phyloP scores from a whole-genome alignment of 2,797 vertebrate genomes.

The Scomberomorus guttatus region DNA sequence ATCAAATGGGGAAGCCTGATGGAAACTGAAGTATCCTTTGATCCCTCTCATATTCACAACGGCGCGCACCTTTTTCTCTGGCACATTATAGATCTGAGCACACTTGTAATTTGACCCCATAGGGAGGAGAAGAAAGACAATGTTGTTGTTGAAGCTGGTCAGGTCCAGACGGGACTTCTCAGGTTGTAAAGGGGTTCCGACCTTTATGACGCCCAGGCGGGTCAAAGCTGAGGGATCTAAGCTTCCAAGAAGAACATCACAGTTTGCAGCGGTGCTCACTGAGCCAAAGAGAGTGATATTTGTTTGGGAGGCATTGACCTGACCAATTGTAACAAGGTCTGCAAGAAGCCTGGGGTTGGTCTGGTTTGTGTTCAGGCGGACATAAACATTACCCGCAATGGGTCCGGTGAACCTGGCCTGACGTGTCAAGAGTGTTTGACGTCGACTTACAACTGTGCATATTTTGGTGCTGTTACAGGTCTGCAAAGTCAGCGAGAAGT shows the following conservation, averaged over 20 bases:
- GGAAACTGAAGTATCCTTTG: slow-evolving; percentile 82
- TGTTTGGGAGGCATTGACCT: slow-evolving; percentile 42
- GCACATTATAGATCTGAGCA: slow-evolving; percentile 72
- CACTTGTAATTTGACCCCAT: slow-evolving; percentile 71
- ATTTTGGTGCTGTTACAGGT: slow-evolving; percentile 73
- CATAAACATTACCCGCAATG: slow-evolving; percentile 83
- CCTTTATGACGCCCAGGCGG: slow-evolving; percentile 69
- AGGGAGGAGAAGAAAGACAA: slow-evolving; percentile 72
- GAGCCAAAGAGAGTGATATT: slow-evolving; percentile 68
- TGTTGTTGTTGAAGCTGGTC: slow-evolving; percentile 5
- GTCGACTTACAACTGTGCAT: slow-evolving; percentile 76
- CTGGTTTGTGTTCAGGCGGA: slow-evolving; percentile 69
- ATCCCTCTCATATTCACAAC: slow-evolving; percentile 83
- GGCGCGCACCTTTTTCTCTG: slow-evolving; percentile 78
- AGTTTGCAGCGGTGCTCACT: slow-evolving; percentile 63
- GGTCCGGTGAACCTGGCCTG: slow-evolving; percentile 82
- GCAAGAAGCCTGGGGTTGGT: slow-evolving; percentile 67
- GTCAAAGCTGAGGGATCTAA: slow-evolving; percentile 54
- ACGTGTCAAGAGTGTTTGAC: slow-evolving; percentile 50
- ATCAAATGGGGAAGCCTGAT: slow-evolving; percentile 86
- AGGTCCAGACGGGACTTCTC: slow-evolving; percentile 79
- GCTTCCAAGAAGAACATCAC: slow-evolving; percentile 63
- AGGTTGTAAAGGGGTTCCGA: slow-evolving; percentile 74
- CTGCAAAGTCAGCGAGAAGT: slow-evolving; percentile 80
- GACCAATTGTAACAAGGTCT: slow-evolving; percentile 75